phyloP scores from a whole-genome alignment of 2,888 invertebrate genomes.

The Acanthacorydalis orientalis region DNA sequence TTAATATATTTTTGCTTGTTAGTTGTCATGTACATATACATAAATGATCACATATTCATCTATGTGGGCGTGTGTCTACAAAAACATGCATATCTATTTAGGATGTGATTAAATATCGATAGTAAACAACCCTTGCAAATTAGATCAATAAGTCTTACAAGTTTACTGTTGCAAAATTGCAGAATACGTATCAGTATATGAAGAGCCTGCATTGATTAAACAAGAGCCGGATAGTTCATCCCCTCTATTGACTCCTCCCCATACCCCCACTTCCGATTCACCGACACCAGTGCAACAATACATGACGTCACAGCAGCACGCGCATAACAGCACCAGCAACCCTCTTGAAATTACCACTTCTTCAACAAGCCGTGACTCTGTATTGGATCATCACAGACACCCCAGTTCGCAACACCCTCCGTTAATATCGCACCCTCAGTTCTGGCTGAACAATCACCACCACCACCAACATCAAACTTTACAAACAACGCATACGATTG shows the following conservation, averaged over 20 bases:
- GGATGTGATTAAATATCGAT: no score
- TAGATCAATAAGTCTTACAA: no score
- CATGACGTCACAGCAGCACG: conserved; percentile 4
- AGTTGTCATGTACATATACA: no score
- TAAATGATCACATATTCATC: no score
- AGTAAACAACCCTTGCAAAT: no score
- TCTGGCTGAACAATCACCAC: conserved; percentile 18
- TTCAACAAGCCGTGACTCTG: conserved; percentile 12
- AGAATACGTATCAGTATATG: no score
- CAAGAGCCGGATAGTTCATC: conserved; percentile 26
- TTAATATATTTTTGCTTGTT: no score
- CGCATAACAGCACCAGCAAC: conserved; percentile 12
- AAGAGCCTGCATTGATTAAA: conserved; percentile 11
- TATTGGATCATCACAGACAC: conserved; percentile 13
- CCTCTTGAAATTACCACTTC: conserved; percentile 13
- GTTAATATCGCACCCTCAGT: conserved; percentile 21
- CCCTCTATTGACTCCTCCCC: conserved; percentile 50
- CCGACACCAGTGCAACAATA: not conserved
- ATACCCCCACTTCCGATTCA: conserved; percentile 44
- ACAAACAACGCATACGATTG: not conserved
- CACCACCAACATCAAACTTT: conserved; percentile 23
- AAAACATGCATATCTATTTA: no score
- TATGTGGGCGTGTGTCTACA: no score
- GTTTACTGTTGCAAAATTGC: no score
- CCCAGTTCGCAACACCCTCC: conserved; percentile 27